Base-by-base conservation (phyloP, 2,113 vertebrate genomes). In the Etia nguti region DNA sequence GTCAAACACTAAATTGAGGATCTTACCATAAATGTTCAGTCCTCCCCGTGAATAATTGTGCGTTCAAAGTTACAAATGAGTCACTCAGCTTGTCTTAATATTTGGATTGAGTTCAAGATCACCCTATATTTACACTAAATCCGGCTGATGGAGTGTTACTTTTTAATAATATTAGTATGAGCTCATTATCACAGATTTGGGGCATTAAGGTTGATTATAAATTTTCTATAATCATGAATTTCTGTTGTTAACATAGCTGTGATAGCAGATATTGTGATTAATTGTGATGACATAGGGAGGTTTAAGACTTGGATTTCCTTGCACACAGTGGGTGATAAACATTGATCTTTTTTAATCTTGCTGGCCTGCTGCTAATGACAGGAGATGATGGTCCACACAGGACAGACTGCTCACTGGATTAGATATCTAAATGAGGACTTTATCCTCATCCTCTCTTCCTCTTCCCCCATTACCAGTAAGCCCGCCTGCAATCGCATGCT, bases 291-390 rank as follows among this genome's bases (percentile, higher is more conserved):
- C 59, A 38, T 87, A 41, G 89, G 59, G 84, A 41, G 84, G 80
- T 87, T 92, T 83, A 84, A 92, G 87, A 55, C 88, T 90, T 84
- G 84, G 34, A 81, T 85, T 92, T 43, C 80, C 84, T 73, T 15
- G 22, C 56, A 22, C 89, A 59, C 89, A 82, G 88, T 77, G 92
- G 90, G 93, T 91, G 93, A 93, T 92, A 91, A 93, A 92, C 93
- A 92, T 92, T 94, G 95, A 95, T 95, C 94, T 94, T 88, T 85
- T 91, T 95, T 96, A 95, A 96, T 96, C 94, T 96, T 90, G 88
- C 94, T 46, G 94, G 88, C 91, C 91, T 89, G 87, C 92, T 91
- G 92, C 90, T 95, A 95, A 95, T 96, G 92, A 94, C 60, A 59
- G 90, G 93, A 93, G 94, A 96, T 94, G 95, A 95, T 94, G 94